Evolutionary conservation across 2,888 invertebrate species (phyloP).

Genomic region (Parnassius apollo): DNA sequence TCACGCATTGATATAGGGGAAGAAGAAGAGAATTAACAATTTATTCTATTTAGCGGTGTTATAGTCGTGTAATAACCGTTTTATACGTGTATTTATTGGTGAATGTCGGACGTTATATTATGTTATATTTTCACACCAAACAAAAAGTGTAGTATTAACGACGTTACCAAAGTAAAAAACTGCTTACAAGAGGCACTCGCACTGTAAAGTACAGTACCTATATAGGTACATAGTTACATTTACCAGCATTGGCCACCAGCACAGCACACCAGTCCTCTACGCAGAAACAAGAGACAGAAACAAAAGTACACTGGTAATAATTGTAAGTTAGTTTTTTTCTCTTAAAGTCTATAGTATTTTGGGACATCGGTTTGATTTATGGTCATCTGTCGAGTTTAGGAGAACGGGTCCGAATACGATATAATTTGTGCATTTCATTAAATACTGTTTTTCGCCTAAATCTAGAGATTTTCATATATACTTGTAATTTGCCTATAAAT

Average conservation of each 20-base stretch:
- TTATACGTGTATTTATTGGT: no score
- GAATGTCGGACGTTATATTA: background rate
- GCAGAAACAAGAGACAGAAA: conserved; percentile 34
- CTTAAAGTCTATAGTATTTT: no score
- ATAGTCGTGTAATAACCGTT: background rate
- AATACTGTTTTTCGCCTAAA: no score
- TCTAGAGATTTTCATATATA: no score
- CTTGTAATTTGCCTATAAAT: no score
- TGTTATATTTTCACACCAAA: conserved; percentile 1
- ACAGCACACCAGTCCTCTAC: conserved; percentile 62
- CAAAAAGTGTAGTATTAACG: conserved; percentile 12
- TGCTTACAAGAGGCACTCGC: conserved; percentile 56
- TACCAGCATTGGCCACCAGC: conserved; percentile 54
- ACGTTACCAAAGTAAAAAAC: conserved; percentile 46
- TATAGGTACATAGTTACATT: conserved; percentile 54
- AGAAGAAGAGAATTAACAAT: no score
- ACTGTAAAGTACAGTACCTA: conserved; percentile 51
- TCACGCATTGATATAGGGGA: no score
- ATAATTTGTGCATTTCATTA: no score
- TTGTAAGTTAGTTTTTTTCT: conserved; percentile 5
- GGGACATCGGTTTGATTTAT: no score
- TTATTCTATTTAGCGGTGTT: no score
- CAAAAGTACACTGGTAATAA: conserved; percentile 28
- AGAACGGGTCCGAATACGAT: no score
- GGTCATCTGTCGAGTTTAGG: no score